These are phyloP conservation scores for Anastatus disparis DNA, from an alignment of 1,140 invertebrate genomes.

Conservation along the genomic window DNA sequence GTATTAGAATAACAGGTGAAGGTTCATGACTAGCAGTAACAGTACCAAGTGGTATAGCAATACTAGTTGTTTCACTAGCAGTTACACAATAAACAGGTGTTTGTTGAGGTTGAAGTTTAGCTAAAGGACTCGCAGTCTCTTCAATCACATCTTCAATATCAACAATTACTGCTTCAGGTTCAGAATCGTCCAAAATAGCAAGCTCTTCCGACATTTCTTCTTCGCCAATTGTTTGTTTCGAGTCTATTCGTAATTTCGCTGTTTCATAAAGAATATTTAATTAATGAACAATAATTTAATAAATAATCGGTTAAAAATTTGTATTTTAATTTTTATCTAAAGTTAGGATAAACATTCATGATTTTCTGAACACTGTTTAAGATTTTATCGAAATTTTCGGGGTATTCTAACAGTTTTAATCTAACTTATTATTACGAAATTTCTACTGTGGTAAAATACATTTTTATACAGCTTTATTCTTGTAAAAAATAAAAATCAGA, in stretches of 20 bases:
- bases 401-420: too few species aligned
- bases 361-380: too few species aligned
- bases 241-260: constrained; percentile 48
- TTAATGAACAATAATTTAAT: too few species aligned
- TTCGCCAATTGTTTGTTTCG: constrained; percentile 47
- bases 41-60: constrained; percentile 57
- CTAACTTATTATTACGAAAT: too few species aligned
- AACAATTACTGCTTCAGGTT: constrained; percentile 64
- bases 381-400: too few species aligned
- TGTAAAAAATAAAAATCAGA: too few species aligned
- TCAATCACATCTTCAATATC: constrained; percentile 67
- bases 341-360: too few species aligned
- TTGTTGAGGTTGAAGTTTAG: constrained; percentile 73
- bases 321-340: too few species aligned
- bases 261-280: too few species aligned
- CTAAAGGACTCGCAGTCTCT: constrained; percentile 69
- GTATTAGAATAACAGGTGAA: constrained; percentile 51
- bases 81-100: constrained; percentile 75
- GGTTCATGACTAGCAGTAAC: constrained; percentile 55
- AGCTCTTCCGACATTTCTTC: constrained; percentile 49
- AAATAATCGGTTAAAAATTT: too few species aligned
- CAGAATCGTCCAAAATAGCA: constrained; percentile 64
- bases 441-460: too few species aligned
- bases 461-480: too few species aligned
- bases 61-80: constrained; percentile 62